Evolutionary conservation across 2,797 vertebrate species (phyloP).

Genomic region (Crenichthys baileyi): DNA sequence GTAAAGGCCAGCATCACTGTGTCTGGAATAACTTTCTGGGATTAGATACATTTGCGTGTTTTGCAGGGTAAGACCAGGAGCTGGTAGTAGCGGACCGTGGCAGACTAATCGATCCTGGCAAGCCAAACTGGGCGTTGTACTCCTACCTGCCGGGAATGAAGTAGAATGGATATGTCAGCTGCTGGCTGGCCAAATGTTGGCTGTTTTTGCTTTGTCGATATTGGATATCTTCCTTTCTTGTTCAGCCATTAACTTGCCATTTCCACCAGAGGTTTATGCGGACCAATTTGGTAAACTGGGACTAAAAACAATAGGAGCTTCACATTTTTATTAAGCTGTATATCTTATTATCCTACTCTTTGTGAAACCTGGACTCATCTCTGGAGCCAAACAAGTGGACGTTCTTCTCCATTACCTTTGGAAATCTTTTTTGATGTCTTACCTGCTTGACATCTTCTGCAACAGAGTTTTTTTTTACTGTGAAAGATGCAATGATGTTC

Average conservation of each 20-base stretch:
- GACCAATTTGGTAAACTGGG: not conserved
- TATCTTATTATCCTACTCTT: not conserved
- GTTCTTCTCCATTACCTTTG: not conserved
- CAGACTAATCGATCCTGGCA: slow-evolving; percentile 30
- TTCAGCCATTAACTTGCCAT: slow-evolving; percentile 19
- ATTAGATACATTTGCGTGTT: slow-evolving; percentile 74
- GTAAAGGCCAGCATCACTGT: slow-evolving; percentile 79
- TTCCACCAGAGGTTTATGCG: not conserved
- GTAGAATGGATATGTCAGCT: slow-evolving; percentile 30
- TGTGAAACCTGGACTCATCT: slow-evolving; percentile 10
- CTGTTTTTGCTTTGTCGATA: slow-evolving; percentile 13
- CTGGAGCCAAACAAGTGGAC: slow-evolving; percentile 4
- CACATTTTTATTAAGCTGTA: too few species aligned
- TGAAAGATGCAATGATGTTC: slow-evolving; percentile 78
- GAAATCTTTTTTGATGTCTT: not conserved
- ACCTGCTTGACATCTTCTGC: not conserved
- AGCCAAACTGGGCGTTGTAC: slow-evolving; percentile 33
- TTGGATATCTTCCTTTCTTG: slow-evolving; percentile 43
- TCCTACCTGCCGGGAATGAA: slow-evolving; percentile 18
- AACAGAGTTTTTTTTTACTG: slow-evolving; percentile 7
- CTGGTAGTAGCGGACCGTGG: slow-evolving; percentile 20
- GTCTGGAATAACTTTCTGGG: slow-evolving; percentile 79
- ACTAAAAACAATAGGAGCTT: too few species aligned
- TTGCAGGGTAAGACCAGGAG: slow-evolving; percentile 42
- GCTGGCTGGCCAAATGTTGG: slow-evolving; percentile 13